Conservation (phyloP, 2,888 invertebrate species). For the Ophonus ardosiacus region DNA sequence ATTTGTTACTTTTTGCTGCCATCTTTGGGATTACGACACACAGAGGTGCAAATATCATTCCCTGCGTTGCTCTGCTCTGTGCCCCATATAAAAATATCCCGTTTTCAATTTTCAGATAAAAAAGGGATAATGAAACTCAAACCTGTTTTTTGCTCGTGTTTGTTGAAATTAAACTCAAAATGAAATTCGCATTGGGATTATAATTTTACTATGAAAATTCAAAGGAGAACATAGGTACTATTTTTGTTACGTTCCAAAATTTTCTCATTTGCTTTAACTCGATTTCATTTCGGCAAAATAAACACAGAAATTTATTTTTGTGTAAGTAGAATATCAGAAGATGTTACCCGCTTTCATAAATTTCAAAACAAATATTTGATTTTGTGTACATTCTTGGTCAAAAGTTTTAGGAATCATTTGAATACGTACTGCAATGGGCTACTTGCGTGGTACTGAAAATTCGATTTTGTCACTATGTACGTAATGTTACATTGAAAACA, state of each 20-base stretch:
- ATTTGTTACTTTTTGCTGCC: slow-evolving; percentile 50
- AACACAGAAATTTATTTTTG: neutral
- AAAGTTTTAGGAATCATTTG: too few relatives aligned
- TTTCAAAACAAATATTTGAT: too few relatives aligned
- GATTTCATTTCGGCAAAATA: neutral
- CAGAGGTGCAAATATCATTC: slow-evolving; percentile 57
- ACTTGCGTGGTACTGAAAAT: too few relatives aligned
- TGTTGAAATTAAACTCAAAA: slow-evolving; percentile 32
- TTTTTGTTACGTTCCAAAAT: neutral
- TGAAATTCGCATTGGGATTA: slow-evolving; percentile 28
- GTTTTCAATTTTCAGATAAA: slow-evolving; percentile 54
- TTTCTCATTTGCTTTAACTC: neutral
- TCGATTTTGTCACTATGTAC: too few relatives aligned
- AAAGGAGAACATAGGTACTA: neutral
- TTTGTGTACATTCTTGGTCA: too few relatives aligned
- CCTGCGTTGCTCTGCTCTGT: neutral
- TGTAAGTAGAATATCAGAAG: too few relatives aligned
- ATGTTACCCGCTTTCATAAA: too few relatives aligned
- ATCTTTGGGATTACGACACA: slow-evolving; percentile 51
- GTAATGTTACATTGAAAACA: too few relatives aligned
- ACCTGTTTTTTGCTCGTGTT: slow-evolving; percentile 36
- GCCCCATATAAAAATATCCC: slow-evolving; percentile 34
- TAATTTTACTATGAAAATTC: slow-evolving; percentile 35
- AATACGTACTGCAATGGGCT: too few relatives aligned
- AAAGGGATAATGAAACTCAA: slow-evolving; percentile 48